Evolutionary conservation across 2,888 invertebrate species (phyloP).

Genomic region (Drosophila melanosoma): DNA sequence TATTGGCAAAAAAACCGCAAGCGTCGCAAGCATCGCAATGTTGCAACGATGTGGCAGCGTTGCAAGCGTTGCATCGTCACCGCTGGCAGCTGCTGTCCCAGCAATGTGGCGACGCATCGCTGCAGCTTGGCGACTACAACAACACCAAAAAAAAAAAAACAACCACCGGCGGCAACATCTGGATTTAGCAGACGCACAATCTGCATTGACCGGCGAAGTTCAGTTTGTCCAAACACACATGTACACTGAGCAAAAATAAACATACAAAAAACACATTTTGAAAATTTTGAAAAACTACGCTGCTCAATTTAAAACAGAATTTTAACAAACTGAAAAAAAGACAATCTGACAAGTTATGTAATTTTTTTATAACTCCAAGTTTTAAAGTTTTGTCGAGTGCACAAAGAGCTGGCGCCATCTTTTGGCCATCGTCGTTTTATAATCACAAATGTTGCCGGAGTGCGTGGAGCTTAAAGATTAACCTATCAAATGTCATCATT

Average conservation of each 20-base stretch:
- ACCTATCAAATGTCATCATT: slow-evolving; percentile 70
- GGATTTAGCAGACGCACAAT: slow-evolving; percentile 13
- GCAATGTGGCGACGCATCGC: slow-evolving; percentile 30
- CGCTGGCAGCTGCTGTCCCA: slow-evolving; percentile 36
- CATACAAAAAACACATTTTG: not conserved
- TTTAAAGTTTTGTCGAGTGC: not conserved
- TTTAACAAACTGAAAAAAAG: not conserved
- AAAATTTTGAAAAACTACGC: not conserved
- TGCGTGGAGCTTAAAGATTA: slow-evolving; percentile 52
- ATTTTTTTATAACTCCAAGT: not conserved
- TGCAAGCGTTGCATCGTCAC: slow-evolving; percentile 16
- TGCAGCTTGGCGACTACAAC: slow-evolving; percentile 17
- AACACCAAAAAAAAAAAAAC: not conserved
- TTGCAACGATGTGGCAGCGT: slow-evolving; percentile 17
- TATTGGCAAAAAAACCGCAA: slow-evolving; percentile 64
- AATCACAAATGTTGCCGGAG: slow-evolving; percentile 10
- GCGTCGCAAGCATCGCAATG: slow-evolving; percentile 2
- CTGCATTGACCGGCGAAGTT: slow-evolving; percentile 42
- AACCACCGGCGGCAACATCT: slow-evolving; percentile 15
- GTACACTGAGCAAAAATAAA: slow-evolving; percentile 5
- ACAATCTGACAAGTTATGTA: not conserved
- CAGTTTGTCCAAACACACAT: not conserved
- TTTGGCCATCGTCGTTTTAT: slow-evolving; percentile 6
- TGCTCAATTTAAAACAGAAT: not conserved
- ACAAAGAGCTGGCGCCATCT: slow-evolving; percentile 36